Conservation (phyloP, 2,113 vertebrate genomes). For the Urocolius indicus region DNA sequence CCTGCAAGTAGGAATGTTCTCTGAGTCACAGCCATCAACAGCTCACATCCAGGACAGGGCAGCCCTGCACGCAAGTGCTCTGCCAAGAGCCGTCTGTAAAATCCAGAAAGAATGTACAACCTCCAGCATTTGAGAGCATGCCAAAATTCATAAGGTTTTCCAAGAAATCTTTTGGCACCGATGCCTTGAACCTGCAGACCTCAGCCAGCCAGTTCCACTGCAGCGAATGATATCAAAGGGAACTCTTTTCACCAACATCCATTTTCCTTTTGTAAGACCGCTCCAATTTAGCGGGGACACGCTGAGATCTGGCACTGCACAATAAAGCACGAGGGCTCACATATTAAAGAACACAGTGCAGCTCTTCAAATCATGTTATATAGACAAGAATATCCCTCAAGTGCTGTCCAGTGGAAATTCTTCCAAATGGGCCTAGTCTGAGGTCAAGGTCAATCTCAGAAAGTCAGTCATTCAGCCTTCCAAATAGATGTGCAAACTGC, state of each 20-base stretch:
- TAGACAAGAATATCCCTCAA: background rate
- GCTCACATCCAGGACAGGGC: background rate
- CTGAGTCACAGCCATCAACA: background rate
- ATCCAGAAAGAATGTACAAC: background rate
- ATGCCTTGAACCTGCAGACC: background rate
- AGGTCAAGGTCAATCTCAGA: background rate
- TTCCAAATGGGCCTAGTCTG: background rate
- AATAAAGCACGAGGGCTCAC: background rate
- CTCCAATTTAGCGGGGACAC: background rate
- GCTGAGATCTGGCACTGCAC: background rate
- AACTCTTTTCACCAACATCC: background rate
- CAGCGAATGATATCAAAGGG: background rate
- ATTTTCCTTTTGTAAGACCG: background rate
- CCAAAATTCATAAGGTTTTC: constrained; percentile 6
- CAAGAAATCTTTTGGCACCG: background rate
- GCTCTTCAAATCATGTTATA: background rate
- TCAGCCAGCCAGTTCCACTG: background rate
- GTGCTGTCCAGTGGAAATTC: background rate
- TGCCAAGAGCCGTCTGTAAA: background rate
- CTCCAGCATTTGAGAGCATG: background rate
- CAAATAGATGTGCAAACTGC: background rate
- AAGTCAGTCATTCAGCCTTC: background rate
- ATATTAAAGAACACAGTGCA: background rate
- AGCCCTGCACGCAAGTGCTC: background rate
- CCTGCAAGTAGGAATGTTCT: background rate